These are phyloP conservation scores for Leptosomus discolor DNA, from an alignment of 2,113 vertebrate genomes.

Conservation along the genomic window DNA sequence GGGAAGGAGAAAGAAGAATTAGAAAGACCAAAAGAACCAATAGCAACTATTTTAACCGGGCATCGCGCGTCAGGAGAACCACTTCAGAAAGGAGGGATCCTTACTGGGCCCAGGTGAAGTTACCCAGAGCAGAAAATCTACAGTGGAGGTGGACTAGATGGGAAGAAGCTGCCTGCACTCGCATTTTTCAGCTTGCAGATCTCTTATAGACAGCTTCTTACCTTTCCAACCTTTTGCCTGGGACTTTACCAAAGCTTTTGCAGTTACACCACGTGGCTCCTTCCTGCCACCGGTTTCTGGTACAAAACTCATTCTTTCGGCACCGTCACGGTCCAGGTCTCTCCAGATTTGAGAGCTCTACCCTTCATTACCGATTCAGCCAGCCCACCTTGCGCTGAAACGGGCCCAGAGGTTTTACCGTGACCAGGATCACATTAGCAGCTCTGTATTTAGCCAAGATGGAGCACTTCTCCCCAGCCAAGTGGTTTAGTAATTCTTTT, in stretches of 20 bases:
- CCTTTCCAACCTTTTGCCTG: background rate
- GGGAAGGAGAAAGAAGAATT: background rate
- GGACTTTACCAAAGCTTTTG: background rate
- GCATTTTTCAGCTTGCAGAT: background rate
- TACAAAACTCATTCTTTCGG: background rate
- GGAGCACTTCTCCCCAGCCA: background rate
- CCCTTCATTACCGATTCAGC: background rate
- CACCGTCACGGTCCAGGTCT: background rate
- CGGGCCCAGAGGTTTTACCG: background rate
- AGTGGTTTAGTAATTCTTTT: background rate
- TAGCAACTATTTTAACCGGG: too few relatives aligned
- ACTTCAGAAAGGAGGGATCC: background rate
- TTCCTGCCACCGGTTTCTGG: too few relatives aligned
- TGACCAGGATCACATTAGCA: background rate
- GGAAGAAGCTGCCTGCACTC: background rate
- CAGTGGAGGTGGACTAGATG: background rate
- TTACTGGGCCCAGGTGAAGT: background rate
- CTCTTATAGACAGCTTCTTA: background rate
- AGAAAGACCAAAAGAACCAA: background rate
- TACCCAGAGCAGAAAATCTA: background rate
- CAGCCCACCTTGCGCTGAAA: background rate
- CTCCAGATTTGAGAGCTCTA: background rate
- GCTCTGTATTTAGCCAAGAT: background rate
- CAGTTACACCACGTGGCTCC: too few relatives aligned
- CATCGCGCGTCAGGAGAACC: rapidly evolving